Conservation (phyloP, 1,140 invertebrate genomes). For the Drosophila nasuta region DNA sequence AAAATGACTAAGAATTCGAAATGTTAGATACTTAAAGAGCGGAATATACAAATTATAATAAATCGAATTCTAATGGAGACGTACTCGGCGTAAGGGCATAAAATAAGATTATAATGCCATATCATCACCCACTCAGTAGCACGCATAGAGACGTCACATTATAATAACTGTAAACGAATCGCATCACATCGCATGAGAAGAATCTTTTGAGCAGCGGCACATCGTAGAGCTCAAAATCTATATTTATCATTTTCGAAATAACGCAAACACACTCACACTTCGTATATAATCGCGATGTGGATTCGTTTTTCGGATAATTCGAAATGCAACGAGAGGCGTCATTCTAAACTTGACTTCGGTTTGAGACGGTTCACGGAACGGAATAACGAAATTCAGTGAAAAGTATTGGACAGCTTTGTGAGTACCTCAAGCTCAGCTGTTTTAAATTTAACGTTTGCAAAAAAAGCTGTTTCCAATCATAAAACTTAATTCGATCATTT, state of each 20-base stretch:
- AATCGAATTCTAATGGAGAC: too few species aligned
- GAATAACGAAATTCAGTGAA: constrained; percentile 1
- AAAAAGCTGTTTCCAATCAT: constrained; percentile 56
- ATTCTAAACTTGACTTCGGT: constrained; percentile 62
- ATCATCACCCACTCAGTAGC: constrained; percentile 13
- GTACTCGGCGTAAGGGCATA: background rate
- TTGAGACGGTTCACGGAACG: constrained; percentile 54
- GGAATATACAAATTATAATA: too few species aligned
- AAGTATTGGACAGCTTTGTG: background rate
- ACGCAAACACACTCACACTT: constrained; percentile 20
- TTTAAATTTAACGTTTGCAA: background rate
- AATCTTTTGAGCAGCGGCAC: constrained; percentile 23
- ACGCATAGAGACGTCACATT: constrained; percentile 31
- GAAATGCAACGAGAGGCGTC: constrained; percentile 14
- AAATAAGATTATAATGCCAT: constrained; percentile 16
- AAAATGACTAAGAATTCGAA: too few species aligned
- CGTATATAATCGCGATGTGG: constrained; percentile 13
- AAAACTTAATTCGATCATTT: constrained; percentile 1
- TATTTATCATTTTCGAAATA: constrained; percentile 57
- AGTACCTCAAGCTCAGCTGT: constrained; percentile 31
- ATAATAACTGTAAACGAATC: constrained; percentile 54
- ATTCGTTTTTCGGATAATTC: constrained; percentile 10
- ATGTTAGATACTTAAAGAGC: too few species aligned
- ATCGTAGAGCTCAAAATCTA: constrained; percentile 59
- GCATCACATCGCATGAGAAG: constrained; percentile 64